phyloP scores from a whole-genome alignment of 2,113 vertebrate species.

The Hydrolagus affinis region DNA sequence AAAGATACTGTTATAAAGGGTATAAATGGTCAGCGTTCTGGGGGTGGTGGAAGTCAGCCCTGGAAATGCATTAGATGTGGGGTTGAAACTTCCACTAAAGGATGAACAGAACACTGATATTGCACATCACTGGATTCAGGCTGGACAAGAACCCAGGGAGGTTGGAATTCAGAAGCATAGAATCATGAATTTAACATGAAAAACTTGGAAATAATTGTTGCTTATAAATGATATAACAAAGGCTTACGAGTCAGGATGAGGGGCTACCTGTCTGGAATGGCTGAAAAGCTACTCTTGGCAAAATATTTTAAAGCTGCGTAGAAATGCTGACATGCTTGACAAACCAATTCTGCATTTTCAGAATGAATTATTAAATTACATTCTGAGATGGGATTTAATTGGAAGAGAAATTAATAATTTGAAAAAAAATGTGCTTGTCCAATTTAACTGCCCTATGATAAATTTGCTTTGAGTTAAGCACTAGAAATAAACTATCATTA shows the following conservation, averaged over 20 bases:
- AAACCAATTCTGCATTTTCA: not conserved
- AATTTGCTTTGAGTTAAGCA: constrained; percentile 3
- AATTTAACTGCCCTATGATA: not conserved
- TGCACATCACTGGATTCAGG: too few relatives aligned
- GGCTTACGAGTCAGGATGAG: not conserved
- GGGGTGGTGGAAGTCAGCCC: too few relatives aligned
- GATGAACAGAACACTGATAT: too few relatives aligned
- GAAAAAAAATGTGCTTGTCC: not conserved
- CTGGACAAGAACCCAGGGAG: too few relatives aligned
- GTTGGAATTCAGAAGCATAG: too few relatives aligned
- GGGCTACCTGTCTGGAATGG: not conserved
- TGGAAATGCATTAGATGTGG: too few relatives aligned
- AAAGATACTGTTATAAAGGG: too few relatives aligned
- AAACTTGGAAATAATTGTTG: not conserved
- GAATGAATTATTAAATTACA: constrained; percentile 28
- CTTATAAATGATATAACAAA: not conserved
- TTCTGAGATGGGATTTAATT: constrained; percentile 21
- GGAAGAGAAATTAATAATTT: not conserved
- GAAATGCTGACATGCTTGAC: not conserved
- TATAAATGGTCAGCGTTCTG: too few relatives aligned
- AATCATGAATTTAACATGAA: not conserved
- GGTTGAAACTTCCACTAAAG: too few relatives aligned
- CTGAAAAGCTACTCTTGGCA: not conserved
- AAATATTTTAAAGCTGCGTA: not conserved
- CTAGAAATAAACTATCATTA: constrained; percentile 17